phyloP scores from a whole-genome alignment of 2,888 invertebrate genomes.

The Periphyllus acericola region DNA sequence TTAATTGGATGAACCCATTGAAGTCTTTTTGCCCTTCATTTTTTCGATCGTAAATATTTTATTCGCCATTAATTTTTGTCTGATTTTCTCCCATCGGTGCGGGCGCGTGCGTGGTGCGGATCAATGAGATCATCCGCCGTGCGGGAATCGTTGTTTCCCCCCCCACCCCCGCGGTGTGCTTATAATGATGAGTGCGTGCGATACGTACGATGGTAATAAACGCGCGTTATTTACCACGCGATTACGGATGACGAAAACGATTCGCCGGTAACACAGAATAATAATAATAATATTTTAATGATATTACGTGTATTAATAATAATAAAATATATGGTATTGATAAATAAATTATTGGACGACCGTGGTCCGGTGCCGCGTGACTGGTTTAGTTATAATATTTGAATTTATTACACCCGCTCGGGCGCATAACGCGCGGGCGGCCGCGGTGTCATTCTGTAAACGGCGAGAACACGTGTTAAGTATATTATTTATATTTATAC shows the following conservation, averaged over 20 bases:
- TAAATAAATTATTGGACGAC: slow-evolving; percentile 38
- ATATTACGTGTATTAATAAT: background rate
- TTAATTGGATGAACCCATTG: too few relatives aligned
- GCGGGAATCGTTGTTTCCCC: background rate
- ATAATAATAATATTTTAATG: slow-evolving; percentile 13
- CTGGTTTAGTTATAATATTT: slow-evolving; percentile 40
- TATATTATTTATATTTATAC: too few relatives aligned
- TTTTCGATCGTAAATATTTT: slow-evolving; percentile 1
- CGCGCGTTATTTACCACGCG: slow-evolving; percentile 16
- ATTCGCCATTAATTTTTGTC: background rate
- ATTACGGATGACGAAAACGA: slow-evolving; percentile 28
- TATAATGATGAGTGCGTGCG: too few relatives aligned
- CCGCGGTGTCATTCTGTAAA: slow-evolving; percentile 5
- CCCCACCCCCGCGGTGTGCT: too few relatives aligned
- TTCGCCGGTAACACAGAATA: background rate
- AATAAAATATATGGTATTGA: slow-evolving; percentile 8
- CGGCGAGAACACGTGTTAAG: background rate
- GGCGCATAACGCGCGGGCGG: slow-evolving; percentile 11
- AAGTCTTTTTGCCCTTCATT: too few relatives aligned
- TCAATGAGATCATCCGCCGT: slow-evolving; percentile 26
- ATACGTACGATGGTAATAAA: too few relatives aligned
- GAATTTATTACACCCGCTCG: slow-evolving; percentile 1
- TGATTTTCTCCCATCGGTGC: too few relatives aligned
- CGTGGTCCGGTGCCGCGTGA: slow-evolving; percentile 15
- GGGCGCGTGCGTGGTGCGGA: background rate